Conservation (phyloP, 92 coral and sea anemone genomes). For the Hydrozoanthus gracilis region DNA sequence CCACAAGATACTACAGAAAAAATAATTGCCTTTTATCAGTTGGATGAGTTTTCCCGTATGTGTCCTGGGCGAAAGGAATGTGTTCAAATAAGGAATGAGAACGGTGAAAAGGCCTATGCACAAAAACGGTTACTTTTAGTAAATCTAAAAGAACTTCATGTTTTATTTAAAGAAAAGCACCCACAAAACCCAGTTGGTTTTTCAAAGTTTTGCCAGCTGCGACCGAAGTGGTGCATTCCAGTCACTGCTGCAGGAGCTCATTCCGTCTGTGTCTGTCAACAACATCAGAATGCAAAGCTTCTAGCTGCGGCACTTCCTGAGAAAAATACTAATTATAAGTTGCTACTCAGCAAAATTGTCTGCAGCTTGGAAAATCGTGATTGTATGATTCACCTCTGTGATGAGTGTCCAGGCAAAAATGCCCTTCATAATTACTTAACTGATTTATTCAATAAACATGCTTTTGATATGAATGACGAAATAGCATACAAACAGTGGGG, state of each 20-base stretch:
- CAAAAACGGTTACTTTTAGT: slow-evolving; percentile 44
- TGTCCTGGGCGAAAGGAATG: slow-evolving; percentile 40
- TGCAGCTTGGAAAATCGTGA: not conserved
- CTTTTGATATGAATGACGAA: slow-evolving; percentile 24
- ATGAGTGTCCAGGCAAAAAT: not conserved
- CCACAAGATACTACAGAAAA: slow-evolving; percentile 20
- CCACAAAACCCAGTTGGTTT: slow-evolving; percentile 17
- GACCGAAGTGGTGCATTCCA: slow-evolving; percentile 45
- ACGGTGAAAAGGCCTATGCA: slow-evolving; percentile 1
- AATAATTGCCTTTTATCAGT: not conserved
- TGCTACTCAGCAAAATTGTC: not conserved
- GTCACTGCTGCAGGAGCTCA: slow-evolving; percentile 19
- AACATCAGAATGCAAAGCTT: not conserved
- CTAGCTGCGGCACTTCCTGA: not conserved
- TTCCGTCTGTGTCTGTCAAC: not conserved
- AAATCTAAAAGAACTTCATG: slow-evolving; percentile 34
- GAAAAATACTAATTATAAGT: not conserved
- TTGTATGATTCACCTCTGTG: slow-evolving; percentile 1
- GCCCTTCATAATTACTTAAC: not conserved
- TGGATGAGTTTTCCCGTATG: slow-evolving; percentile 10
- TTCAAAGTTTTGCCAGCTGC: slow-evolving; percentile 46
- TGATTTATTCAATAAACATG: not conserved
- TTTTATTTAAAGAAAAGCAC: slow-evolving; percentile 40
- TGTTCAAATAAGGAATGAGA: slow-evolving; percentile 20
- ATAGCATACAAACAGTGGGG: slow-evolving; percentile 40